Evolutionary conservation across 2,888 invertebrate species (phyloP).

Genomic region (Cheilosia impressa): DNA sequence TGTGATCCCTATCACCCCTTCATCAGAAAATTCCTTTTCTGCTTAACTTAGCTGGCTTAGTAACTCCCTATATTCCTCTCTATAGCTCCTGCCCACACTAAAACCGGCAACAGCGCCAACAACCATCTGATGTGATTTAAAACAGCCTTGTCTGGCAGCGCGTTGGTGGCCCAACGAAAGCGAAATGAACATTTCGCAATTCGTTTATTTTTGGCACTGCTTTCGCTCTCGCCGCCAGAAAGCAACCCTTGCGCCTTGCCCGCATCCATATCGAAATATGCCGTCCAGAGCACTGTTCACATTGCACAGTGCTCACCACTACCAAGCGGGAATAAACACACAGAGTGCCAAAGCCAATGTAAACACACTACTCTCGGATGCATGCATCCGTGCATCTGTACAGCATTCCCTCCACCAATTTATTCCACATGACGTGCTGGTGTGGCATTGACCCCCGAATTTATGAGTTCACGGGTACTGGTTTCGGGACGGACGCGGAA

Average conservation of each 20-base stretch:
- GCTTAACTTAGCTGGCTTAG: too few species aligned
- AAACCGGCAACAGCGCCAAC: slow-evolving; percentile 52
- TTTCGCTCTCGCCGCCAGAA: slow-evolving; percentile 43
- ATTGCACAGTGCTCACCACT: not conserved
- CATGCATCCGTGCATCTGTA: slow-evolving; percentile 58
- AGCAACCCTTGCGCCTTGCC: not conserved
- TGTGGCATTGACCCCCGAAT: slow-evolving; percentile 67
- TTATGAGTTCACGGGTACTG: slow-evolving; percentile 61
- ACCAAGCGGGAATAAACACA: slow-evolving; percentile 9
- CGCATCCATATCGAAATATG: not conserved
- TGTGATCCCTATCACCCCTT: too few species aligned
- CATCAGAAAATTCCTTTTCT: too few species aligned
- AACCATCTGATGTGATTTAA: not conserved
- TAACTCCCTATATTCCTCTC: too few species aligned
- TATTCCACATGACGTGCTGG: slow-evolving; percentile 58
- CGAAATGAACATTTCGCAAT: slow-evolving; percentile 57
- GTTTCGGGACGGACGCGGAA: slow-evolving; percentile 46
- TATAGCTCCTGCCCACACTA: not conserved
- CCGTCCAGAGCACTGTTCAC: not conserved
- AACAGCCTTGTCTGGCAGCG: not conserved
- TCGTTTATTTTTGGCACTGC: slow-evolving; percentile 60
- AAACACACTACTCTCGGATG: slow-evolving; percentile 41
- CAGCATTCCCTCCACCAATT: slow-evolving; percentile 42
- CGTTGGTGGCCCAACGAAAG: slow-evolving; percentile 49
- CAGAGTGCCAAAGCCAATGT: slow-evolving; percentile 5